Base-by-base conservation (phyloP, 2,797 vertebrate species). In the Micropoecilia bifurca region DNA sequence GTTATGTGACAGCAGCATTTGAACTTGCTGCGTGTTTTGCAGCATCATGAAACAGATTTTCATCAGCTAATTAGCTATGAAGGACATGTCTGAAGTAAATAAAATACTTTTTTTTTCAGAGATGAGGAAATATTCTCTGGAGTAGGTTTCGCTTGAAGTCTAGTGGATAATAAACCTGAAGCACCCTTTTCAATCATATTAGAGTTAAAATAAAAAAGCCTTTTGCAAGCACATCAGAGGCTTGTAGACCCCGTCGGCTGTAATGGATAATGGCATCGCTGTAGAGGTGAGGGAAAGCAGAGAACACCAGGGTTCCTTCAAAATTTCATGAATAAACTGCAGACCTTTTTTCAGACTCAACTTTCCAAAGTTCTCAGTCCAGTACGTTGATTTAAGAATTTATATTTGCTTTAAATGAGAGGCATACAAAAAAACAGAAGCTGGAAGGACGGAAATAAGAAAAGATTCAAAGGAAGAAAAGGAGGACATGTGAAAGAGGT, bases 11-110 rank as follows among this genome's bases (percentile, higher is more conserved):
- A 6, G 18, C 66, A 66, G 13, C n/a, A 50, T 61, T 82, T 83
- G 48, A 61, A 25, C 55, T 80, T 30, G 46, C 3, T 13, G 2
- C 8, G 36, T 69, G 1, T 68, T 83, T 76, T 74, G 18, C 16
- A 69, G 47, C 47, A 55, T 68, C 48, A 47, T 53, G 2, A 77
- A 57, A 72, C 20, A 0, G 50, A 85, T 79, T 83, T 79, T 25
- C 10, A 63, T 80, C 43, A 46, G 33, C 66, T 48, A 75, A 80
- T 75, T 73, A 61, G 9, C 84, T 80, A 78, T 59, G 73, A 72
- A 78, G 28, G 41, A 18, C 41, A 48, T 25, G 33, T 39, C 28
- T 63, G 47, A 71, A 76, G 47, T 36, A 71, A 55, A 57, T 43
- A 77, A 22, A 30, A 78, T 74, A 48, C 28, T 5, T 45, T 22